Evolutionary conservation across 2,888 invertebrate genomes (phyloP), one percentile per base, ranked within the genome.

Genomic region (Unio pictorum): DNA sequence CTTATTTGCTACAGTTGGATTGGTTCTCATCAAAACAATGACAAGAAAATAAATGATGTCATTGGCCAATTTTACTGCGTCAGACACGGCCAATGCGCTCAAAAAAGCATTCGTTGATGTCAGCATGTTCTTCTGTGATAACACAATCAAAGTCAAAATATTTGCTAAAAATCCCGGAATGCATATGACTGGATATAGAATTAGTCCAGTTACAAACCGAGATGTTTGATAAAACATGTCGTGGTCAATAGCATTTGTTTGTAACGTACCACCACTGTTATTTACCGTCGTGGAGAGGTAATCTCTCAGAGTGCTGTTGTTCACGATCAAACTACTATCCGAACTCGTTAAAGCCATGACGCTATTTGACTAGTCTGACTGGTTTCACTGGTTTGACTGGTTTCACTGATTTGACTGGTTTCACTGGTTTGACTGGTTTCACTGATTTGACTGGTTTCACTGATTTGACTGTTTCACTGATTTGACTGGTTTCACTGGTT

Each of bases 91-190:
- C 26, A 88, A 75, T 1, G 87, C 86, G 30, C 82, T 79, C 26
- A 88, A 80, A 70, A 85, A 88, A 28, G 86, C 81, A 67, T 87
- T 87, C 1, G 88, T 88, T 0, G 88, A 88, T 2, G 87, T 84
- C 30, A 74, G 69, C 84, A 86, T 85, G 30, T 85, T 80, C 45
- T 81, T 81, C 69, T 84, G 83, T 1, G 75, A 72, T 20, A 88
- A 73, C 3, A 88, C 87, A 4, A 87, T 74, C 30, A 87, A 67
- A 1, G 86, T 81, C 20, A 88, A 73, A 8, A 82, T 73, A 67
- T 87, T 88, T 3, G 86, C 87, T 1, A 81, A 69, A 26, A 88
- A 75, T 0, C 88, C 88, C 1, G 81, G 75, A 17, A 85, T 70
- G 66, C 87, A 88, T 23, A 86, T 76, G 7, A 86, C 79, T 0